Conservation (phyloP, 30 jellyfish, hydroid and myxozoan genomes). For the Aurelia sp. region DNA sequence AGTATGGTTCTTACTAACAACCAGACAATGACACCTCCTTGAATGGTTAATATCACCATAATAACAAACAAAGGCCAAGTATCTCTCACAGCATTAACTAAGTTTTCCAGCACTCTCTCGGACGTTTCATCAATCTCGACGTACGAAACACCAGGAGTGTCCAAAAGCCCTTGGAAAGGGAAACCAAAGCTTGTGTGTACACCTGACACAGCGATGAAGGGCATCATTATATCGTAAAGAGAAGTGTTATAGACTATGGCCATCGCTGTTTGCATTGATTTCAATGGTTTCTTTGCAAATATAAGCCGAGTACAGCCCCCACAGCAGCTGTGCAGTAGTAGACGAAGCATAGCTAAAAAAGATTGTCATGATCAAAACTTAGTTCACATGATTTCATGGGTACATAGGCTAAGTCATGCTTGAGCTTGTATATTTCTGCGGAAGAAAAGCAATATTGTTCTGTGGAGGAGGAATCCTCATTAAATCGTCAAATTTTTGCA, state of each 20-base stretch:
- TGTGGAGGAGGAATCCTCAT: too few relatives aligned
- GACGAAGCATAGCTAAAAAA: slow-evolving; percentile 15
- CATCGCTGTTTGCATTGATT: neutral
- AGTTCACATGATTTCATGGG: too few relatives aligned
- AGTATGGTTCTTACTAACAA: slow-evolving; percentile 12
- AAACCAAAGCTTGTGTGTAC: neutral
- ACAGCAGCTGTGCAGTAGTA: slow-evolving; percentile 15
- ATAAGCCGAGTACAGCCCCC: slow-evolving; percentile 9
- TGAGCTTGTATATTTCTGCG: too few relatives aligned
- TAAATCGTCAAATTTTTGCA: too few relatives aligned
- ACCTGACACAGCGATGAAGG: slow-evolving; percentile 4
- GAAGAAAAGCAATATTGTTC: too few relatives aligned
- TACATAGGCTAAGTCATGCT: too few relatives aligned
- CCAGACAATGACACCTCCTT: slow-evolving; percentile 56
- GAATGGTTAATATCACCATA: slow-evolving; percentile 13
- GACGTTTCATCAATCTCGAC: slow-evolving; percentile 19
- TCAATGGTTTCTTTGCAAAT: neutral
- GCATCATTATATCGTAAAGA: slow-evolving; percentile 25
- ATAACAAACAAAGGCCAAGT: slow-evolving; percentile 52
- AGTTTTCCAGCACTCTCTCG: slow-evolving; percentile 5
- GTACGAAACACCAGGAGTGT: slow-evolving; percentile 30
- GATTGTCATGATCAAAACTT: too few relatives aligned
- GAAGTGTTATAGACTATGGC: neutral
- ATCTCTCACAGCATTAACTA: neutral
- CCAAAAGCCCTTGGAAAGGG: slow-evolving; percentile 13